phyloP scores from a whole-genome alignment of 2,113 vertebrate species.

The Myiagra hebetior region DNA sequence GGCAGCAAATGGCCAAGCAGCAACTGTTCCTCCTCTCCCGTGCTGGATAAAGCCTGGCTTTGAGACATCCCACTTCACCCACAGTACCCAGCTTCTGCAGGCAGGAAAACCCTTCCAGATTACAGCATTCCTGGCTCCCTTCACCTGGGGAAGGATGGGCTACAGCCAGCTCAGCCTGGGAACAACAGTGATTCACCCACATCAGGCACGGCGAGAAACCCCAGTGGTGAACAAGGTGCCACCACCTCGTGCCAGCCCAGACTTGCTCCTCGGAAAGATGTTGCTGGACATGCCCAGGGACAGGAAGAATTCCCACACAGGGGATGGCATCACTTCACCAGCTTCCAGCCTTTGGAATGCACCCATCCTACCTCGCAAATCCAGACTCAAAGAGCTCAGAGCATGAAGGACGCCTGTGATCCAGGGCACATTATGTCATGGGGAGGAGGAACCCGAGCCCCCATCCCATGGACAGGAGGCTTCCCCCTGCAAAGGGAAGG shows the following conservation, averaged over 20 bases:
- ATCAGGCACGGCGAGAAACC: background rate
- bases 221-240: background rate
- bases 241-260: background rate
- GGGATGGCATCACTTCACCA: background rate
- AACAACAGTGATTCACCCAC: background rate
- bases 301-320: background rate
- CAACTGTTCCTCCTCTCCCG: background rate
- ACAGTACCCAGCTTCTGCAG: background rate
- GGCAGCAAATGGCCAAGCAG: background rate
- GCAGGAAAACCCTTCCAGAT: background rate
- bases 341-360: background rate
- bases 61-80: background rate
- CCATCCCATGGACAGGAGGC: background rate
- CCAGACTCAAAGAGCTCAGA: background rate
- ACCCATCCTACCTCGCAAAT: background rate
- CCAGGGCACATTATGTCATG: background rate
- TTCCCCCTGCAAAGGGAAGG: background rate
- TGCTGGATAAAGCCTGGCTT: background rate
- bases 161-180: background rate
- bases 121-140: background rate
- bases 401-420: background rate
- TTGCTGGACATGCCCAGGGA: too few relatives aligned
- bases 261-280: background rate
- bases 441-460: background rate
- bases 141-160: background rate